Conservation (phyloP, 2,888 invertebrate species). For the Lithophane semibrunnea region DNA sequence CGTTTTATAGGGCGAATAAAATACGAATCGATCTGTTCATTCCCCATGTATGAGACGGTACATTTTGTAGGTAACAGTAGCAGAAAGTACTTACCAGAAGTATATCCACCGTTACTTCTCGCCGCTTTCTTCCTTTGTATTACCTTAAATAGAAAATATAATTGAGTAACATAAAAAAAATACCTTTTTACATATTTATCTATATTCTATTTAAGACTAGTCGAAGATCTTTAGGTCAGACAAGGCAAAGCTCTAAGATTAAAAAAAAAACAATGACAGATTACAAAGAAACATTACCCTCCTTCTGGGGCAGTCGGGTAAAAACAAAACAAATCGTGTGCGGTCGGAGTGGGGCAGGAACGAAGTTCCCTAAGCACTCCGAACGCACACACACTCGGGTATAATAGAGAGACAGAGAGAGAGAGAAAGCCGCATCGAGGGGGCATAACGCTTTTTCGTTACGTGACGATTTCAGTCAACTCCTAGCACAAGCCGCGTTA, state of each 20-base stretch:
- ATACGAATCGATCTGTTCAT: background rate
- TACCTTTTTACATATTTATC: too few species aligned
- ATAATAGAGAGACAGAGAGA: too few species aligned
- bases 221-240: background rate
- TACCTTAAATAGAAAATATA: constrained; percentile 45
- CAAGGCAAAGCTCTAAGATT: background rate
- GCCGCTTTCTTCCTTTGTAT: constrained; percentile 54
- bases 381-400: too few species aligned
- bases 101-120: constrained; percentile 13
- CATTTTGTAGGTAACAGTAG: background rate
- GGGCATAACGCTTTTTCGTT: too few species aligned
- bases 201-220: background rate
- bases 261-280: background rate
- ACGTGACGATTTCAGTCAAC: too few species aligned
- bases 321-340: too few species aligned
- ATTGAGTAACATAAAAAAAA: background rate
- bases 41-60: background rate
- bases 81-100: constrained; percentile 29
- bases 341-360: too few species aligned
- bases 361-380: too few species aligned
- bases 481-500: too few species aligned
- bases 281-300: too few species aligned
- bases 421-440: too few species aligned
- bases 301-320: too few species aligned
- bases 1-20: background rate